A percentile compares a stretch with the other conserved stretches of the same genome.
Evolutionary conservation across 1,140 invertebrate genomes (phyloP).

Genomic region (Lordiphosa mommai): DNA sequence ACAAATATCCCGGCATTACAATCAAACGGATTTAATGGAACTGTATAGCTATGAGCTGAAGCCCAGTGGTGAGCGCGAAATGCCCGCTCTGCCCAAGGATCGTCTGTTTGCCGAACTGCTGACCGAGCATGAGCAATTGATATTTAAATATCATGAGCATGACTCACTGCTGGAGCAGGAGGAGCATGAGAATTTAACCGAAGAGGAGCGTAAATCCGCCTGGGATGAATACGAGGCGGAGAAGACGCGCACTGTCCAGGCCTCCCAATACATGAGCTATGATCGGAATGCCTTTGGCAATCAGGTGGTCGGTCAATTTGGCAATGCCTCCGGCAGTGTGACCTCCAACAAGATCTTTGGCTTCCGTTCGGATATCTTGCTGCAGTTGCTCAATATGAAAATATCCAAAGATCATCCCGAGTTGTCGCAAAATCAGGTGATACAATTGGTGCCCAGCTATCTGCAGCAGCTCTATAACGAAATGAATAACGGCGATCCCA

Average conservation of each 20-base stretch:
- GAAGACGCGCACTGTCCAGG: slow-evolving; percentile 81
- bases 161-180: slow-evolving; percentile 96
- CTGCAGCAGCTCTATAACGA: slow-evolving; percentile 73
- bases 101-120: slow-evolving; percentile 92
- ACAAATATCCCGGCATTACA: slow-evolving; percentile 97
- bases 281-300: slow-evolving; percentile 65
- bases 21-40: slow-evolving; percentile 91
- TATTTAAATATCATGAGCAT: slow-evolving; percentile 93
- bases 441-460: slow-evolving; percentile 70
- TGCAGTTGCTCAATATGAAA: slow-evolving; percentile 77
- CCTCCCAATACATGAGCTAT: slow-evolving; percentile 73
- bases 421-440: slow-evolving; percentile 62
- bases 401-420: slow-evolving; percentile 70
- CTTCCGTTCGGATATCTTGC: slow-evolving; percentile 73
- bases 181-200: slow-evolving; percentile 92
- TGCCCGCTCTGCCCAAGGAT: slow-evolving; percentile 89
- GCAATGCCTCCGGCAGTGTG: slow-evolving; percentile 72
- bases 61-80: slow-evolving; percentile 80
- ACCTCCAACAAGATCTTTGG: slow-evolving; percentile 79
- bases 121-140: slow-evolving; percentile 84
- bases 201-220: slow-evolving; percentile 94
- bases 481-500: slow-evolving; percentile 77
- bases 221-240: slow-evolving; percentile 97
- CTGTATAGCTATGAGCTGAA: slow-evolving; percentile 87
- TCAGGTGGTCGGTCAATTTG: slow-evolving; percentile 58